Percentiles rank a stretch among this genome's conserved stretches.
Conservation (phyloP, 2,113 vertebrate species). For the Corythaixoides concolor region DNA sequence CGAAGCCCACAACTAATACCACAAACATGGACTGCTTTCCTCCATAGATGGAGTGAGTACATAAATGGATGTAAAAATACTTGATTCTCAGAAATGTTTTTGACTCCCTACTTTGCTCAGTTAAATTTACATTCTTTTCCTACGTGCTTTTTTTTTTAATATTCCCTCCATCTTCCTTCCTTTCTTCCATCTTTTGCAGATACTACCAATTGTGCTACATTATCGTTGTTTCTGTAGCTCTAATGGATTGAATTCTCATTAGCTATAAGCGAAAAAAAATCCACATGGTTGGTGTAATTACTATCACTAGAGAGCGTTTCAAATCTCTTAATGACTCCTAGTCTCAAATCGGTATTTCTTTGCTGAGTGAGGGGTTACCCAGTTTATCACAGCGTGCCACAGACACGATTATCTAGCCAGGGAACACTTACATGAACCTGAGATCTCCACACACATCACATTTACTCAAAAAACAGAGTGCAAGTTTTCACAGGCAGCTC, state of each 20-base stretch:
- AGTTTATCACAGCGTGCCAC: background rate
- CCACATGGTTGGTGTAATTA: background rate
- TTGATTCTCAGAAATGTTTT: background rate
- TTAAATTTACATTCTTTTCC: background rate
- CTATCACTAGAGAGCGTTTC: background rate
- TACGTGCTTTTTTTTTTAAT: background rate
- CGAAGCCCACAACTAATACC: background rate
- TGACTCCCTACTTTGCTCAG: background rate
- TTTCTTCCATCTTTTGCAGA: background rate
- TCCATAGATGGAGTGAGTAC: background rate
- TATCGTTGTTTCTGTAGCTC: background rate
- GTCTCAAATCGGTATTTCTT: background rate
- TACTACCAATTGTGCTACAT: background rate
- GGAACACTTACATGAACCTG: background rate
- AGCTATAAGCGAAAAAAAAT: background rate
- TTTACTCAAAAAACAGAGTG: background rate
- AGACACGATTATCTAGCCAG: background rate
- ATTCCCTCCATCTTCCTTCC: background rate
- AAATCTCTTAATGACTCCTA: background rate
- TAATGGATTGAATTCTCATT: background rate
- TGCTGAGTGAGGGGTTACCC: background rate
- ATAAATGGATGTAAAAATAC: background rate
- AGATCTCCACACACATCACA: background rate
- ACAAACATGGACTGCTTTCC: background rate
- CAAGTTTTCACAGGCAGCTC: background rate